A percentile compares a stretch with the other conserved stretches of the same genome.
These are phyloP conservation scores for Arenaria interpres DNA, from an alignment of 2,113 vertebrate genomes.

Conservation along the genomic window DNA sequence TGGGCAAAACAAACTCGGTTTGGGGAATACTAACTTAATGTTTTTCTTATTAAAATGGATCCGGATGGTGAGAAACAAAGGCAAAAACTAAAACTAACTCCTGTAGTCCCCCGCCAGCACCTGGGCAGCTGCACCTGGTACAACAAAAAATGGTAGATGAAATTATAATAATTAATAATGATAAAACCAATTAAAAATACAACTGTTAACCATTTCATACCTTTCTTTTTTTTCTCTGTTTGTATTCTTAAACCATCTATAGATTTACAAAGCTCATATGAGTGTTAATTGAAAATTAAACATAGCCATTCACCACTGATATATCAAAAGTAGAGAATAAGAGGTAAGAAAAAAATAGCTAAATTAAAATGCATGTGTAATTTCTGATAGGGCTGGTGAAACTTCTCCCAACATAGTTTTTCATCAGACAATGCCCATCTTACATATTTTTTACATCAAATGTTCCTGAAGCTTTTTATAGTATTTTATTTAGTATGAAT, in stretches of 20 bases:
- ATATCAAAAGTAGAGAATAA: neutral
- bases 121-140: accelerated
- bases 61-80: neutral
- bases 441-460: neutral
- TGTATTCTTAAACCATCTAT: neutral
- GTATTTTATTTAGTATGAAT: neutral
- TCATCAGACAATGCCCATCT: neutral
- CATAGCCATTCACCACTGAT: neutral
- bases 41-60: neutral
- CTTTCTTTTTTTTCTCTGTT: neutral
- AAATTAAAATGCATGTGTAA: neutral
- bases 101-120: accelerated
- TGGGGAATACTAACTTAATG: neutral
- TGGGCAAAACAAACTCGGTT: neutral
- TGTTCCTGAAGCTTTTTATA: neutral
- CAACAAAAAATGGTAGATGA: neutral
- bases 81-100: neutral
- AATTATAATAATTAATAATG: neutral
- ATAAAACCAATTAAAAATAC: neutral
- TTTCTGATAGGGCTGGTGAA: neutral
- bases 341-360: neutral
- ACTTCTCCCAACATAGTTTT: neutral
- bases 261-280: neutral
- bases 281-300: neutral
- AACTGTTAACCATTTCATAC: neutral